These are phyloP conservation scores for Pipra filicauda DNA, from an alignment of 2,113 vertebrate genomes.

Conservation along the genomic window DNA sequence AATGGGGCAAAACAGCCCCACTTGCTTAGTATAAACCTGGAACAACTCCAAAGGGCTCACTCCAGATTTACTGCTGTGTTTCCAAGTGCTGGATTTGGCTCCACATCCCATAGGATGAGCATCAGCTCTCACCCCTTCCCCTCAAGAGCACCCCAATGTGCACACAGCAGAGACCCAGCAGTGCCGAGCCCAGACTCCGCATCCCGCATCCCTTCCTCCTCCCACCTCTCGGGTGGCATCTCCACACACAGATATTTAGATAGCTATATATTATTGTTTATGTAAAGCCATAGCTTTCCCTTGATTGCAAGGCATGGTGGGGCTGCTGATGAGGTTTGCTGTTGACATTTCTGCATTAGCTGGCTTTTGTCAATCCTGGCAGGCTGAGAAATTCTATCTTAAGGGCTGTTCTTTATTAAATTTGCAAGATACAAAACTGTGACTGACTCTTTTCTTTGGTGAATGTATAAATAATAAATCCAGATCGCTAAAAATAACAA, in stretches of 20 bases:
- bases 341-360: slow-evolving; percentile 79
- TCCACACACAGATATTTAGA: slow-evolving; percentile 20
- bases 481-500: slow-evolving; percentile 67
- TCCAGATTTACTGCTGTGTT: neutral
- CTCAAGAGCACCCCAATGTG: rapidly evolving
- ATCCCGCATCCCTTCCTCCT: neutral
- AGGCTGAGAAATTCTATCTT: slow-evolving; percentile 80
- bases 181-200: rapidly evolving
- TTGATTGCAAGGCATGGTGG: slow-evolving; percentile 68
- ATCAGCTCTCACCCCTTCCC: neutral
- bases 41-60: rapidly evolving
- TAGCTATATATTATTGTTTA: slow-evolving; percentile 67
- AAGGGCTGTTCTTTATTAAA: slow-evolving; percentile 83
- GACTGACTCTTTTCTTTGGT: slow-evolving; percentile 78
- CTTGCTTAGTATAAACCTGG: neutral
- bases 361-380: slow-evolving; percentile 78
- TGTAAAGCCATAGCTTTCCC: slow-evolving; percentile 34
- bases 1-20: neutral
- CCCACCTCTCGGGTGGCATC: neutral
- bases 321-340: slow-evolving; percentile 72
- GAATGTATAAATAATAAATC: slow-evolving; percentile 75
- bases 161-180: neutral
- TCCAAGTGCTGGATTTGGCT: neutral
- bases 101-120: neutral
- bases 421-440: slow-evolving; percentile 81